Conservation (phyloP, 2,888 invertebrate genomes). For the Eurytoma californica region DNA sequence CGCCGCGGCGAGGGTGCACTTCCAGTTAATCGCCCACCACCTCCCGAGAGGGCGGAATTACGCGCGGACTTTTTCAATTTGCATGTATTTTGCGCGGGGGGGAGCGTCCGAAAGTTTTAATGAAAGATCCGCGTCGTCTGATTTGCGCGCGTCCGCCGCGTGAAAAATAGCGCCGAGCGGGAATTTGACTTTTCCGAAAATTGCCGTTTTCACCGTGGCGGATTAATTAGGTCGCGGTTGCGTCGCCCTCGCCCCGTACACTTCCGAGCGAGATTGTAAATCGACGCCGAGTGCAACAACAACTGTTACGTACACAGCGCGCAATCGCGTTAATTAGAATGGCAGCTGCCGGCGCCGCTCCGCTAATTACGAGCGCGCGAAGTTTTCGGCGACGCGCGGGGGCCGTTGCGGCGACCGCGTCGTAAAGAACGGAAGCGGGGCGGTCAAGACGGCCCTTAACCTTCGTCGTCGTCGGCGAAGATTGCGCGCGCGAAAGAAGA, state of each 20-base stretch:
- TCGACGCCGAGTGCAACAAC: too few species aligned
- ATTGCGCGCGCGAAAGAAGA: background rate
- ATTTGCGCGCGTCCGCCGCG: slow-evolving; percentile 14
- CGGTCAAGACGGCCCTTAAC: slow-evolving; percentile 47
- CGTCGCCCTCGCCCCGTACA: background rate
- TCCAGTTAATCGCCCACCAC: background rate
- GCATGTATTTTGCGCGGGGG: background rate
- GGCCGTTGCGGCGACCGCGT: too few species aligned
- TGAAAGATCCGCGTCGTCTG: background rate
- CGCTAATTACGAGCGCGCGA: too few species aligned
- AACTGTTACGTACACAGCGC: too few species aligned
- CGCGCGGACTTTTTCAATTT: slow-evolving; percentile 37
- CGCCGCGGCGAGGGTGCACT: background rate
- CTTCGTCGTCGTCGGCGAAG: slow-evolving; percentile 12
- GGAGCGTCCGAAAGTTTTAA: slow-evolving; percentile 29
- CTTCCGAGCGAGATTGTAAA: too few species aligned
- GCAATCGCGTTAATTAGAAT: too few species aligned
- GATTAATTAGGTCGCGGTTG: too few species aligned
- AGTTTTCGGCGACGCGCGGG: background rate
- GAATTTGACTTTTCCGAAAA: background rate
- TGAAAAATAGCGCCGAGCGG: background rate
- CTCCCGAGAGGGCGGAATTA: background rate
- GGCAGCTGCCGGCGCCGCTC: too few species aligned
- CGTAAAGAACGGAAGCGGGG: background rate
- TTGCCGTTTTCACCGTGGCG: too few species aligned